phyloP scores from a whole-genome alignment of 2,888 invertebrate genomes.

The Lacanobia oleracea region DNA sequence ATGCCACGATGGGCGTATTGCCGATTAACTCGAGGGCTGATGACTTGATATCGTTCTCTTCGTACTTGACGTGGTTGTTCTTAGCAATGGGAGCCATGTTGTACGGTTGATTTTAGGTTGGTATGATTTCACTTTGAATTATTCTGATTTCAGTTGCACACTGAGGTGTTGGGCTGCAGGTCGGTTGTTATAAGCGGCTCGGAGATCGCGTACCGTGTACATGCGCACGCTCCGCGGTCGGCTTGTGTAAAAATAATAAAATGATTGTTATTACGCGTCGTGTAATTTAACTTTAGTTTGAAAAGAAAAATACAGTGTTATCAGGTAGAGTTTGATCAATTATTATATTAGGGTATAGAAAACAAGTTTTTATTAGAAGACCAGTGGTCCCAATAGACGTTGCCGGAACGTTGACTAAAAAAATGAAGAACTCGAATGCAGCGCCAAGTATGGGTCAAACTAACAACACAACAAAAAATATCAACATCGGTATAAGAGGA shows the following conservation, averaged over 20 bases:
- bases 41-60: conserved; percentile 81
- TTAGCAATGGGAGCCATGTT: conserved; percentile 69
- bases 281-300: conserved; percentile 6
- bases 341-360: too few relatives aligned
- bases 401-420: too few relatives aligned
- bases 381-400: too few relatives aligned
- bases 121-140: conserved; percentile 55
- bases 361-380: too few relatives aligned
- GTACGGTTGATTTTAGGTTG: conserved; percentile 17
- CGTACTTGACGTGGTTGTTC: conserved; percentile 69
- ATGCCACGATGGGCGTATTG: conserved; percentile 85
- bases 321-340: not conserved
- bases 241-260: conserved; percentile 18
- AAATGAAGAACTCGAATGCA: too few relatives aligned
- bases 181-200: conserved; percentile 55
- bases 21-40: conserved; percentile 87
- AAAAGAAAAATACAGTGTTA: not conserved
- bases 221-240: conserved; percentile 42
- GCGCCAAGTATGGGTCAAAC: too few relatives aligned
- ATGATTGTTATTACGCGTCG: conserved; percentile 25
- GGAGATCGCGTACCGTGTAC: conserved; percentile 53
- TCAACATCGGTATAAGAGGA: not conserved
- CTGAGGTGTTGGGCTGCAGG: conserved; percentile 49
- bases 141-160: conserved; percentile 53
- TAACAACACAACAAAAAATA: too few relatives aligned